A percentile compares a stretch with the other conserved stretches of the same genome.
Conservation (phyloP, 30 jellyfish, hydroid and myxozoan genomes). For the Pseudorhiza aurosa region DNA sequence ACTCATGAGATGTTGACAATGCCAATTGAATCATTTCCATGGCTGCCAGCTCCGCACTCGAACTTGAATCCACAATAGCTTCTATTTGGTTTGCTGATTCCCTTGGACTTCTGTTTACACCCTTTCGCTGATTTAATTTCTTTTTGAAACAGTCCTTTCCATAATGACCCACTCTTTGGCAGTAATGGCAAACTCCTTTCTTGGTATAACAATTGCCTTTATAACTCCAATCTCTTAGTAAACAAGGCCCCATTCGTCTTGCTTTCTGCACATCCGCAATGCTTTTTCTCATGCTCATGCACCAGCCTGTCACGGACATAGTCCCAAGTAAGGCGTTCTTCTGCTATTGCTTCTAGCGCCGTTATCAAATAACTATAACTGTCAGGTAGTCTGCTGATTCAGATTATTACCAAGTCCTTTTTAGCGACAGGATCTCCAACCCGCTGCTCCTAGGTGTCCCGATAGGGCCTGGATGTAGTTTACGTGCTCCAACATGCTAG, state of each 20-base stretch:
- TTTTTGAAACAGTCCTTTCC: constrained; percentile 37
- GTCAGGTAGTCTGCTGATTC: constrained; percentile 9
- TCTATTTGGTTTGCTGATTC: too few relatives aligned
- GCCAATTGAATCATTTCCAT: too few relatives aligned
- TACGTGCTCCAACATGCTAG: constrained; percentile 32
- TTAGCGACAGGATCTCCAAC: constrained; percentile 48
- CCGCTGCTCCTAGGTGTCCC: constrained; percentile 59
- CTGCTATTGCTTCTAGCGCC: constrained; percentile 25
- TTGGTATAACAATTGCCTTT: background rate
- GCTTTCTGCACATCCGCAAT: background rate
- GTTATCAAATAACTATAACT: constrained; percentile 32
- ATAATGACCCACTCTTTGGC: constrained; percentile 22
- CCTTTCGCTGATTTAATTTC: background rate
- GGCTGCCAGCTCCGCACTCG: too few relatives aligned
- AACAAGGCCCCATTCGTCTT: too few relatives aligned
- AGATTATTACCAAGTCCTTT: constrained; percentile 35
- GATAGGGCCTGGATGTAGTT: constrained; percentile 19
- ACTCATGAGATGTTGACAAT: too few relatives aligned
- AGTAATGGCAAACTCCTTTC: constrained; percentile 36
- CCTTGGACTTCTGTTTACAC: background rate
- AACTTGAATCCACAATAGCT: too few relatives aligned
- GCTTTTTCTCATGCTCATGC: background rate
- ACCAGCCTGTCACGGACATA: constrained; percentile 6
- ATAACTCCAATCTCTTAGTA: background rate
- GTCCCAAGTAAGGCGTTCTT: constrained; percentile 10